Percentiles rank a stretch among this genome's conserved stretches.
Evolutionary conservation across 1,140 invertebrate species (phyloP).

Genomic region (Doryteuthis pealeii): DNA sequence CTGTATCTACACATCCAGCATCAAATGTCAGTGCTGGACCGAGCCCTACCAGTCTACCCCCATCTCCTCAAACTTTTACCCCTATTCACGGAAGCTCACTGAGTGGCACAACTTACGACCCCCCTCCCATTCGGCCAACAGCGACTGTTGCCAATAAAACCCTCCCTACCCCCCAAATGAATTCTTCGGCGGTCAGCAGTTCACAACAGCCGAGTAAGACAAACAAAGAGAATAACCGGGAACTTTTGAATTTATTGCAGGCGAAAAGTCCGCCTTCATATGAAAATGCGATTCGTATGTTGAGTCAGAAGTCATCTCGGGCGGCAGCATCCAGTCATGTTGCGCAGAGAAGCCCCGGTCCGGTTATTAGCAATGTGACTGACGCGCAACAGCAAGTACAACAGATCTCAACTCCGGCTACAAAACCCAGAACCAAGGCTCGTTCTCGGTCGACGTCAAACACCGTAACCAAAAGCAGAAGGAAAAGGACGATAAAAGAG

Average conservation of each 20-base stretch:
- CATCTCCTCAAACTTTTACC: slow-evolving; percentile 2
- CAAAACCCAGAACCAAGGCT: not conserved
- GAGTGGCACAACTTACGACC: not conserved
- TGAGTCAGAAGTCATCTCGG: not conserved
- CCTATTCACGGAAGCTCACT: slow-evolving; percentile 4
- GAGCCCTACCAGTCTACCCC: not conserved
- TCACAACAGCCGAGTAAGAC: not conserved
- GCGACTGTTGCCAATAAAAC: slow-evolving; percentile 1
- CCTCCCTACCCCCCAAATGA: not conserved
- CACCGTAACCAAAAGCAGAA: not conserved
- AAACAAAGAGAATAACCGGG: not conserved
- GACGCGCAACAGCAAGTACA: not conserved
- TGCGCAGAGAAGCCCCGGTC: not conserved
- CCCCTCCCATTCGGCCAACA: not conserved
- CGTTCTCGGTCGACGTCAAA: not conserved
- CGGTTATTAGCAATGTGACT: not conserved
- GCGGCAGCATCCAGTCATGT: not conserved
- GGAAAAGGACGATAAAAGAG: not conserved
- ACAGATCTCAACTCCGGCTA: not conserved
- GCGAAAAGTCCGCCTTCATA: slow-evolving; percentile 8
- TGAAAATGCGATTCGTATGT: slow-evolving; percentile 5
- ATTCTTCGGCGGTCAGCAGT: not conserved
- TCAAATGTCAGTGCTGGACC: slow-evolving; percentile 31
- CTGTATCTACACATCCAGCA: not conserved
- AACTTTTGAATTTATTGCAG: slow-evolving; percentile 2